phyloP scores from a whole-genome alignment of 1,140 invertebrate genomes.

The Druon quercuslanigerum region DNA sequence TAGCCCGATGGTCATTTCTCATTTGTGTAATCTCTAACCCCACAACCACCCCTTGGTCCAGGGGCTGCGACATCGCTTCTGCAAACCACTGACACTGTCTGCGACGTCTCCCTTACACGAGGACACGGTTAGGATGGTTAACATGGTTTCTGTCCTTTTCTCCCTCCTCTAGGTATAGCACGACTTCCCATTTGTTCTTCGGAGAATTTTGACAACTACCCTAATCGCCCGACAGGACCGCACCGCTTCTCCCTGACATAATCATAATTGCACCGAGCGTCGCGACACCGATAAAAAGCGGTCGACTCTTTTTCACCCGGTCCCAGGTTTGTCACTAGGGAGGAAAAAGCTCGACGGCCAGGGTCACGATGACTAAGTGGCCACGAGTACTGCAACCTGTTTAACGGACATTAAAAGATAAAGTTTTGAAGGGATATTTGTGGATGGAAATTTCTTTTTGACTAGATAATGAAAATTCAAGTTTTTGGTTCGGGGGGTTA shows the following conservation, averaged over 20 bases:
- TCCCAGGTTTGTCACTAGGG: conserved; percentile 29
- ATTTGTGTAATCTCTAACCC: conserved; percentile 72
- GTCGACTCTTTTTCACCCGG: conserved; percentile 65
- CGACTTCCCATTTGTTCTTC: conserved; percentile 66
- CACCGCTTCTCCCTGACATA: conserved; percentile 57
- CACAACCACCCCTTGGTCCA: conserved; percentile 18
- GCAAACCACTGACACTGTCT: conserved; percentile 25
- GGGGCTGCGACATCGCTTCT: background rate
- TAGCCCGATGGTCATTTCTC: conserved; percentile 71
- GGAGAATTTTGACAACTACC: conserved; percentile 66
- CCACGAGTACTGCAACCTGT: conserved; percentile 1
- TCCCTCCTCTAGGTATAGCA: conserved; percentile 38
- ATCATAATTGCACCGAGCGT: conserved; percentile 66
- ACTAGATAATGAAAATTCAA: no score
- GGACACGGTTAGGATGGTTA: background rate
- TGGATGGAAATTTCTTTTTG: no score
- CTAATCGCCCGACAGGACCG: conserved; percentile 49
- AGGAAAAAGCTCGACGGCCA: conserved; percentile 23
- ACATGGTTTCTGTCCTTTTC: conserved; percentile 3
- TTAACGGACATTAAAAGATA: background rate
- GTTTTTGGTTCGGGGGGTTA: no score
- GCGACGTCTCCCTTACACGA: conserved; percentile 7
- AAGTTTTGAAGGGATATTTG: background rate
- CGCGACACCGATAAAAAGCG: conserved; percentile 65
- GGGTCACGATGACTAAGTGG: conserved; percentile 10